Evolutionary conservation across 2,113 vertebrate species (phyloP).

Genomic region (Proteles cristata): DNA sequence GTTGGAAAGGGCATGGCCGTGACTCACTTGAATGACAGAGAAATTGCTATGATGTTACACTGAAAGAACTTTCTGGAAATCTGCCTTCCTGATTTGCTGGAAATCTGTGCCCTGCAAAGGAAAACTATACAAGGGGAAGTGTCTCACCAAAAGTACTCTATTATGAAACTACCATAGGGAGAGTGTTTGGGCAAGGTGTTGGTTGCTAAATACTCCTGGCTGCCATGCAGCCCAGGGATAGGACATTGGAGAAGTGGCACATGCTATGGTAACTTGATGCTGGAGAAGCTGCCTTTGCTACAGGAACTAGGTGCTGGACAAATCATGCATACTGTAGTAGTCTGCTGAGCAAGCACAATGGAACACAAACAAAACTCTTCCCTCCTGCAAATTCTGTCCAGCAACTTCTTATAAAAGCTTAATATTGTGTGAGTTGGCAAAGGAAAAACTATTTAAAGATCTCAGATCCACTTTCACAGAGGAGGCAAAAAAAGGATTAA

Average conservation of each 20-base stretch:
- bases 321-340: background rate
- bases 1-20: background rate
- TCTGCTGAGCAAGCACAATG: background rate
- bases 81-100: background rate
- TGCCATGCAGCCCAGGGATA: background rate
- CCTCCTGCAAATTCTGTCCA: background rate
- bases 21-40: background rate
- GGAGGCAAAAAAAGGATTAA: background rate
- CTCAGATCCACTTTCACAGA: constrained; percentile 49
- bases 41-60: background rate
- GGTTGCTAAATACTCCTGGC: background rate
- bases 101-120: background rate
- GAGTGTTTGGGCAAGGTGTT: background rate
- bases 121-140: background rate
- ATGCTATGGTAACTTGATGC: background rate
- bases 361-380: background rate
- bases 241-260: background rate
- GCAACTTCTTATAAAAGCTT: background rate
- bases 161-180: background rate
- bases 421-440: background rate
- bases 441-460: background rate
- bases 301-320: background rate
- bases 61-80: constrained; percentile 3
- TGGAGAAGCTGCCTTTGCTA: background rate
- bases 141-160: background rate